Conservation (phyloP, 2,113 vertebrate species). For the Limanda limanda region DNA sequence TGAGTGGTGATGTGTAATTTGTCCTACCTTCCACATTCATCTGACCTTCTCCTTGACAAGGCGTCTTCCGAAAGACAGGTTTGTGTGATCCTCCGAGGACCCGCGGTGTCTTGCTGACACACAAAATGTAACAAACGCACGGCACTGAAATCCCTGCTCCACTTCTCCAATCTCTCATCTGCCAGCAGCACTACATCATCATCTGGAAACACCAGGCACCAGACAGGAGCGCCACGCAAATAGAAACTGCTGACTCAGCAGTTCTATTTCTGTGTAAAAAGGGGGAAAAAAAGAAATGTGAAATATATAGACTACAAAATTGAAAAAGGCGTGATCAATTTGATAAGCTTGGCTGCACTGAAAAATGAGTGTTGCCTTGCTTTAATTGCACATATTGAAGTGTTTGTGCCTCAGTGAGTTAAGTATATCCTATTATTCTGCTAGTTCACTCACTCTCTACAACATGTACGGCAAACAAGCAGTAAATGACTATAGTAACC, state of each 20-base stretch:
- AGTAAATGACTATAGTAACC: background rate
- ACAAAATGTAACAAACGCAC: constrained; percentile 40
- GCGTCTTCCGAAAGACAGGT: constrained; percentile 57
- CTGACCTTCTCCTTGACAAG: constrained; percentile 70
- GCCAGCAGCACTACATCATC: constrained; percentile 59
- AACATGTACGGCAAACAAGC: background rate
- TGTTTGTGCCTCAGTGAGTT: constrained; percentile 62
- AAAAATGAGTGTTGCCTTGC: constrained; percentile 73
- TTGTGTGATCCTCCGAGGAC: constrained; percentile 53
- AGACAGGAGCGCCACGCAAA: constrained; percentile 47
- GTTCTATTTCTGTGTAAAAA: constrained; percentile 43
- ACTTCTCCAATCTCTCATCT: constrained; percentile 57
- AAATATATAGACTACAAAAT: constrained; percentile 49
- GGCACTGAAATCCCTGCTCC: constrained; percentile 39
- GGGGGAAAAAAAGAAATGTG: constrained; percentile 34
- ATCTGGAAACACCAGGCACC: constrained; percentile 45
- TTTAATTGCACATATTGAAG: constrained; percentile 77
- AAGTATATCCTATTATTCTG: constrained; percentile 66
- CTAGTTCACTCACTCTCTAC: constrained; percentile 37
- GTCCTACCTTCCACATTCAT: constrained; percentile 66
- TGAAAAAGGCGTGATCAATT: constrained; percentile 63
- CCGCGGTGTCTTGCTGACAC: constrained; percentile 64
- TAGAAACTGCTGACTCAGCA: constrained; percentile 73
- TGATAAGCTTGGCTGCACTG: constrained; percentile 73
- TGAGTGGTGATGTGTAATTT: constrained; percentile 67